A percentile compares a stretch with the other conserved stretches of the same genome.
Conservation (phyloP, 2,888 invertebrate genomes). For the Eledona agricola region DNA sequence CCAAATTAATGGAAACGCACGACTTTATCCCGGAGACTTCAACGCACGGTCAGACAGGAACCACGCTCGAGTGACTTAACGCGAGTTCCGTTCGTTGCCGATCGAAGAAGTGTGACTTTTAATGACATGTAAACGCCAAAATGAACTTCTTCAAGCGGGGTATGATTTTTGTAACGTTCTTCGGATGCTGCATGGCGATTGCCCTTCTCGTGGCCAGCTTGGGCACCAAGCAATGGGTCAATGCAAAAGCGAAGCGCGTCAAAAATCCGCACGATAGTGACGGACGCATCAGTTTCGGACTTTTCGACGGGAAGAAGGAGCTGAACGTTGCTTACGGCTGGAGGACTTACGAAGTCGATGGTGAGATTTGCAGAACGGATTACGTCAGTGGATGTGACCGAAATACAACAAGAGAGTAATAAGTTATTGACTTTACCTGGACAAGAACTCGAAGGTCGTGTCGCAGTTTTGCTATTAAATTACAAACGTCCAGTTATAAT, state of each 20-base stretch:
- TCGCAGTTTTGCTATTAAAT: too few species aligned
- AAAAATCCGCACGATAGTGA: slow-evolving; percentile 74
- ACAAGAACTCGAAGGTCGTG: too few species aligned
- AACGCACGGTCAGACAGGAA: slow-evolving; percentile 35
- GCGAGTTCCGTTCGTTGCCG: slow-evolving; percentile 18
- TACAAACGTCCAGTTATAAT: too few species aligned
- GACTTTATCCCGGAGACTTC: slow-evolving; percentile 27
- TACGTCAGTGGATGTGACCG: slow-evolving; percentile 28
- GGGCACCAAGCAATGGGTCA: slow-evolving; percentile 85
- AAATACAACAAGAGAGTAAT: slow-evolving; percentile 14
- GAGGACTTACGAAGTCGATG: slow-evolving; percentile 78
- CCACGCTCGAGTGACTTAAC: slow-evolving; percentile 28
- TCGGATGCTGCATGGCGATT: slow-evolving; percentile 79
- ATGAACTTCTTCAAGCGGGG: slow-evolving; percentile 78
- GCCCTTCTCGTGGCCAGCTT: slow-evolving; percentile 82
- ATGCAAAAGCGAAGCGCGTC: slow-evolving; percentile 75
- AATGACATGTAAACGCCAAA: slow-evolving; percentile 65
- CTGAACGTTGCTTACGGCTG: slow-evolving; percentile 84
- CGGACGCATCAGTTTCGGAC: slow-evolving; percentile 83
- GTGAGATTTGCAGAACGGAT: slow-evolving; percentile 64
- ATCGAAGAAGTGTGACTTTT: too few species aligned
- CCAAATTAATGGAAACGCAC: slow-evolving; percentile 6
- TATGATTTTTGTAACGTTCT: slow-evolving; percentile 83
- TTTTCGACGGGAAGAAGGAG: slow-evolving; percentile 86
- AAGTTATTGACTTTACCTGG: slow-evolving; percentile 1